Percentiles rank a stretch among this genome's conserved stretches.
Evolutionary conservation across 1,140 invertebrate genomes (phyloP).

Genomic region (Aphaenogaster rudis): DNA sequence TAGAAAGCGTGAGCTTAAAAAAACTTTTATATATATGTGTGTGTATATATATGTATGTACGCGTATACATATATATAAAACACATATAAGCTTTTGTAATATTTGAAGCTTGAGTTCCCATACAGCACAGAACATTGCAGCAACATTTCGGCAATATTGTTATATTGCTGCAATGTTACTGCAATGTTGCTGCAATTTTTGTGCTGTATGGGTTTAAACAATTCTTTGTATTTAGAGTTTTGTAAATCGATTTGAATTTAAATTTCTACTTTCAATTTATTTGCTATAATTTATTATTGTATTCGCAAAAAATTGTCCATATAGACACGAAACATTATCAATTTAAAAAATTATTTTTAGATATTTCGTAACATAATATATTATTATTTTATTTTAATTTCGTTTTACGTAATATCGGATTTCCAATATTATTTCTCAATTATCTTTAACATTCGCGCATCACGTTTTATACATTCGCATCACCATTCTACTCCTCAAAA

Average conservation of each 20-base stretch:
- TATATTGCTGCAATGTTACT: no score
- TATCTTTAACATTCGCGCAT: conserved; percentile 24
- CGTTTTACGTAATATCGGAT: neutral
- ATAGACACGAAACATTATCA: neutral
- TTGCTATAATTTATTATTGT: neutral
- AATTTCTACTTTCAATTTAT: conserved; percentile 2
- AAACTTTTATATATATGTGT: no score
- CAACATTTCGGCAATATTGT: no score
- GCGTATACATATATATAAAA: no score
- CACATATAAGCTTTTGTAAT: neutral
- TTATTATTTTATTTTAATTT: neutral
- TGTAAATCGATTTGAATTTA: neutral
- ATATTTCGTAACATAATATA: neutral
- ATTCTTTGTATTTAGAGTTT: neutral
- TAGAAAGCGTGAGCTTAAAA: no score
- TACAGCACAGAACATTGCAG: no score
- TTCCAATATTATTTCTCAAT: conserved; percentile 15
- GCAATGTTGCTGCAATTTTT: no score
- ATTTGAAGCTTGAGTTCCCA: neutral
- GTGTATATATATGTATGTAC: no score
- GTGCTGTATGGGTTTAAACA: neutral
- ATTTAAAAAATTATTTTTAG: neutral
- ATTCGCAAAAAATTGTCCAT: neutral
- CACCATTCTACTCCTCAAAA: conserved; percentile 2
- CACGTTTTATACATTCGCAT: no score